phyloP scores from a whole-genome alignment of 2,797 vertebrate species.

The Tinamus major region DNA sequence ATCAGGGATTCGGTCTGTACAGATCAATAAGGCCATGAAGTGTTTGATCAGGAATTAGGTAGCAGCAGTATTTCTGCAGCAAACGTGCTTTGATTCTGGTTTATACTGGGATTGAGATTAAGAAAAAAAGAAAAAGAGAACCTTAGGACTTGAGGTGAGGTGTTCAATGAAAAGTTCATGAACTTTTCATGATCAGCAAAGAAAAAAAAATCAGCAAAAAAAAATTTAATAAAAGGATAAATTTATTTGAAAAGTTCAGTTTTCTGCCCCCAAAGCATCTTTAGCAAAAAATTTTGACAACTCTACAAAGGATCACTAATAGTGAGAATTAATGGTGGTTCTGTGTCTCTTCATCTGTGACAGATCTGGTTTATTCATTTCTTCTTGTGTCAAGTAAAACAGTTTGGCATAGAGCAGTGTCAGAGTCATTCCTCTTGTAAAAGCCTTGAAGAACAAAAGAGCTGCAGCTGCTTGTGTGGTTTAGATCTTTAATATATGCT shows the following conservation, averaged over 20 bases:
- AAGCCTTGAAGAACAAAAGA: slow-evolving; percentile 58
- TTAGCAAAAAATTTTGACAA: slow-evolving; percentile 47
- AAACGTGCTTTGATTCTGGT: slow-evolving; percentile 37
- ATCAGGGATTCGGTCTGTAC: not conserved
- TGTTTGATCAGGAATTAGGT: not conserved
- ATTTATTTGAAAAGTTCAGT: slow-evolving; percentile 24
- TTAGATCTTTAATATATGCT: not conserved
- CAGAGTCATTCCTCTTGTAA: slow-evolving; percentile 34
- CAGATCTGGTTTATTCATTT: slow-evolving; percentile 64
- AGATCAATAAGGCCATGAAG: slow-evolving; percentile 13
- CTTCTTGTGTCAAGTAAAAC: slow-evolving; percentile 55
- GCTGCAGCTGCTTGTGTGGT: not conserved
- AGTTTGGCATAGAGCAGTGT: slow-evolving; percentile 61
- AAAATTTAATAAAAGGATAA: slow-evolving; percentile 13
- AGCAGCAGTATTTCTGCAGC: slow-evolving; percentile 28
- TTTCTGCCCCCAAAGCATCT: slow-evolving; percentile 25
- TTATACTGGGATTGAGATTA: not conserved
- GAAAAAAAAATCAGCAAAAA: too few relatives aligned
- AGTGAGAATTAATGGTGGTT: slow-evolving; percentile 59
- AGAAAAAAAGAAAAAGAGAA: not conserved
- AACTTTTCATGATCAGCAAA: too few relatives aligned
- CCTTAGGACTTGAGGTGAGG: not conserved
- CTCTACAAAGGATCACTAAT: slow-evolving; percentile 29
- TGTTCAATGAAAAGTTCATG: not conserved
- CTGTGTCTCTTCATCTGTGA: slow-evolving; percentile 64